phyloP scores from a whole-genome alignment of 1,140 invertebrate species.

The Habropoda laboriosa region DNA sequence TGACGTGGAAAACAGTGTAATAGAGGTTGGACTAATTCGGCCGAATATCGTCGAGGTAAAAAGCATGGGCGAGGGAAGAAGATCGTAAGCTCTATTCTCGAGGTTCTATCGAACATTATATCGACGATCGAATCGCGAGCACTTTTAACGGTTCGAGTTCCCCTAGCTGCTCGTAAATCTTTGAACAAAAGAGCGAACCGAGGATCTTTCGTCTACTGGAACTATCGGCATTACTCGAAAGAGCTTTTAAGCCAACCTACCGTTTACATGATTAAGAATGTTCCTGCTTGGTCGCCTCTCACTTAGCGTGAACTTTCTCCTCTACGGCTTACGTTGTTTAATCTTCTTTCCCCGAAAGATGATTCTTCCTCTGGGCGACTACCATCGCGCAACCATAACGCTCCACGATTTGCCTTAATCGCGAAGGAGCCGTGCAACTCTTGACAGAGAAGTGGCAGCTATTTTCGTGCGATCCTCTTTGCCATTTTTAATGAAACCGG shows the following conservation, averaged over 20 bases:
- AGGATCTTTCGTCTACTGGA: constrained; percentile 53
- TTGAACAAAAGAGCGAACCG: constrained; percentile 51
- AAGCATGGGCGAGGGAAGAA: not conserved
- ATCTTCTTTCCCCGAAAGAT: constrained; percentile 53
- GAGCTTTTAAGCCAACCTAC: constrained; percentile 72
- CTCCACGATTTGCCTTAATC: not conserved
- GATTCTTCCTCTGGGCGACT: not conserved
- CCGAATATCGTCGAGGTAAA: not conserved
- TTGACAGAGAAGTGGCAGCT: too few species aligned
- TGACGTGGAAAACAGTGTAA: too few species aligned
- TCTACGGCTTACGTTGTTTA: constrained; percentile 36
- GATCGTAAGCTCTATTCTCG: constrained; percentile 24
- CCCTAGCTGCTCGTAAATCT: constrained; percentile 58
- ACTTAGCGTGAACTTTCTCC: constrained; percentile 54
- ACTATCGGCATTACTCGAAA: constrained; percentile 69
- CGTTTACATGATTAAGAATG: constrained; percentile 74
- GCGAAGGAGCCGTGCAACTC: not conserved
- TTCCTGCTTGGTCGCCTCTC: constrained; percentile 66
- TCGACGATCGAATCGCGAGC: constrained; percentile 54
- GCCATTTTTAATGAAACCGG: too few species aligned
- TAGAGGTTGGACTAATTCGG: not conserved
- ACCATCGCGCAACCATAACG: not conserved
- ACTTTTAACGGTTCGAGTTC: constrained; percentile 40
- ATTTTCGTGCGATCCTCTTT: too few species aligned
- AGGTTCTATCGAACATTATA: constrained; percentile 54